Evolutionary conservation across 2,888 invertebrate genomes (phyloP).

Genomic region (Ellobium chinense): DNA sequence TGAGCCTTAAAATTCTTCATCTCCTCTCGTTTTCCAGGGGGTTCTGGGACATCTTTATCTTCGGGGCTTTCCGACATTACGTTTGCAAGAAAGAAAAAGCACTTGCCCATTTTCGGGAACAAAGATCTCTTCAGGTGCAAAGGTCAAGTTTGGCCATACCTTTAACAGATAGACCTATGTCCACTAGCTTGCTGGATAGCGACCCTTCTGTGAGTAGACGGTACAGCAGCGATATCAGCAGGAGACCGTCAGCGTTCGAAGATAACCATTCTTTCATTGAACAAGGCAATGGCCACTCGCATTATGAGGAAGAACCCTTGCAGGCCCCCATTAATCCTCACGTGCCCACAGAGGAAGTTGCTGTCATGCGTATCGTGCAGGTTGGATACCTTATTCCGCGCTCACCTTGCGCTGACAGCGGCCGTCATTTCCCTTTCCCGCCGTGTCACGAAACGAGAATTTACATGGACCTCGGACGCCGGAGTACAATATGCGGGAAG

Average conservation of each 20-base stretch:
- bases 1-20: constrained; percentile 36
- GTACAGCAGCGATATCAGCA: constrained; percentile 42
- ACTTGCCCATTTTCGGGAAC: constrained; percentile 52
- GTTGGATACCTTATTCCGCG: constrained; percentile 32
- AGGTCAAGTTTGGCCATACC: constrained; percentile 48
- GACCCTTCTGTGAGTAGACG: constrained; percentile 41
- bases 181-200: constrained; percentile 53
- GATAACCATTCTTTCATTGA: not conserved
- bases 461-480: not conserved
- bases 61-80: constrained; percentile 68
- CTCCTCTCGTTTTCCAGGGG: constrained; percentile 58
- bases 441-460: not conserved
- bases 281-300: not conserved
- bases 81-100: constrained; percentile 61
- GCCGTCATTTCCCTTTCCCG: constrained; percentile 9
- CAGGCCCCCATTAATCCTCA: not conserved
- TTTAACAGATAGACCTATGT: constrained; percentile 32
- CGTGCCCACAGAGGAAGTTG: not conserved
- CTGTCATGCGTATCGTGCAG: not conserved
- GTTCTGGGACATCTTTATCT: constrained; percentile 66
- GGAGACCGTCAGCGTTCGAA: constrained; percentile 31
- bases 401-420: constrained; percentile 34
- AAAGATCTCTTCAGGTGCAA: constrained; percentile 40
- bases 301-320: not conserved
- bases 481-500: not conserved